Evolutionary conservation across 2,113 vertebrate genomes (phyloP), one percentile per base, ranked within the genome.

Genomic region (Motacilla tschutschensis): DNA sequence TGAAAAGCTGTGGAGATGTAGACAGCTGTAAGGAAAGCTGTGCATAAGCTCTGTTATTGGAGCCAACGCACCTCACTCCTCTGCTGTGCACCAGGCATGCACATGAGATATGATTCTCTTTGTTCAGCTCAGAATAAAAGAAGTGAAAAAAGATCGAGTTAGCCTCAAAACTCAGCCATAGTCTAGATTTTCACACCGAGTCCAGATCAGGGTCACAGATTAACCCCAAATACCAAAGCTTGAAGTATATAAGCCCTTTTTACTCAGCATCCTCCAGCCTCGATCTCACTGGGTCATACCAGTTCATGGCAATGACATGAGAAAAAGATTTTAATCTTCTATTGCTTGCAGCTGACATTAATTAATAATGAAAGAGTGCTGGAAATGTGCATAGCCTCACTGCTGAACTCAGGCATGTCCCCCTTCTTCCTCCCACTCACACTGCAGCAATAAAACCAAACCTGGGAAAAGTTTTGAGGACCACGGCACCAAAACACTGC

Each of bases 231-330:
- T 74, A 82, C 76, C 72, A 86, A 88, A 85, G 18, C 57, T 58
- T 9, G 0, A 91, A 91, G 60, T 85, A 67, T 50, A 50, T 47
- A 67, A 83, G 15, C n/a, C 79, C 29, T 91, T 95, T 72, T 91
- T 93, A 91, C 87, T 93, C 92, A 94, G 67, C 81, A 88, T 77
- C 81, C 72, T 88, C 60, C 67, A 84, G 57, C 29, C 81, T 90
- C 38, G 54, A 47, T 71, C 75, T 77, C 53, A 80, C 53, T 88
- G 87, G 92, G 89, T 93, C 92, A 91, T 90, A 91, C 25, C 55
- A 74, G 71, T 70, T 92, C 75, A 82, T 63, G 64, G 31, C 83
- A 83, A 64, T 53, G 67, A 94, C 88, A 93, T 50, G 87, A 76
- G 77, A 89, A 92, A 88, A 88, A 59, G 8, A 46, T 91, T 87